Conservation (phyloP, 2,888 invertebrate genomes). For the Melangyna quadrimaculata region DNA sequence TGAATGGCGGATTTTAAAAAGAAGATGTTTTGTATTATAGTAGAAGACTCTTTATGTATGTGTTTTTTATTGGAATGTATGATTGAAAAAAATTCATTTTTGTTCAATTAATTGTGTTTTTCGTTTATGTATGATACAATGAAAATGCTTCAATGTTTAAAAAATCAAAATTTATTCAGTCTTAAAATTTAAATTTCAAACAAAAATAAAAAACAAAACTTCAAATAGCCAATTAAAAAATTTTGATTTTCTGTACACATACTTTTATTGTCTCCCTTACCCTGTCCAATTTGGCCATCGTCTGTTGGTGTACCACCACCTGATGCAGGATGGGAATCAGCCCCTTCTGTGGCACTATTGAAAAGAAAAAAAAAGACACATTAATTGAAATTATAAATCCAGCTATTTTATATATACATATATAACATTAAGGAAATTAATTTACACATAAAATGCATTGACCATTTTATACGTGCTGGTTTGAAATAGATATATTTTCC, state of each 20-base stretch:
- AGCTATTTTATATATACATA: too few species aligned
- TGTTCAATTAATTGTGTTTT: too few species aligned
- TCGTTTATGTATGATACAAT: too few species aligned
- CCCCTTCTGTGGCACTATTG: constrained; percentile 92
- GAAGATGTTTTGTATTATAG: too few species aligned
- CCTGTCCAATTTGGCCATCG: constrained; percentile 89
- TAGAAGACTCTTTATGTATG: too few species aligned
- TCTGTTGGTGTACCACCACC: constrained; percentile 90
- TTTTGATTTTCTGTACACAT: constrained; percentile 75
- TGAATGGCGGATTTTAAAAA: not conserved
- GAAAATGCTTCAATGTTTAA: too few species aligned
- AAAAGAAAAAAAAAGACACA: constrained; percentile 16
- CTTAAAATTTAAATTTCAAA: not conserved
- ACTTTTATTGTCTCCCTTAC: constrained; percentile 82
- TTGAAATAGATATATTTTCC: constrained; percentile 14
- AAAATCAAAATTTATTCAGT: not conserved
- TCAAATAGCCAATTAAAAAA: constrained; percentile 16
- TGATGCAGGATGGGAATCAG: constrained; percentile 92
- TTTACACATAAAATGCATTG: constrained; percentile 23
- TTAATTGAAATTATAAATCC: not conserved
- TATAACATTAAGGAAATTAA: not conserved
- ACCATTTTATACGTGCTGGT: constrained; percentile 26
- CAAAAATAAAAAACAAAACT: not conserved
- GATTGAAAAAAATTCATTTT: not conserved
- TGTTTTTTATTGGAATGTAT: too few species aligned